Base-by-base conservation (phyloP, 2,113 vertebrate species). In the Nyctibius bracteatus region DNA sequence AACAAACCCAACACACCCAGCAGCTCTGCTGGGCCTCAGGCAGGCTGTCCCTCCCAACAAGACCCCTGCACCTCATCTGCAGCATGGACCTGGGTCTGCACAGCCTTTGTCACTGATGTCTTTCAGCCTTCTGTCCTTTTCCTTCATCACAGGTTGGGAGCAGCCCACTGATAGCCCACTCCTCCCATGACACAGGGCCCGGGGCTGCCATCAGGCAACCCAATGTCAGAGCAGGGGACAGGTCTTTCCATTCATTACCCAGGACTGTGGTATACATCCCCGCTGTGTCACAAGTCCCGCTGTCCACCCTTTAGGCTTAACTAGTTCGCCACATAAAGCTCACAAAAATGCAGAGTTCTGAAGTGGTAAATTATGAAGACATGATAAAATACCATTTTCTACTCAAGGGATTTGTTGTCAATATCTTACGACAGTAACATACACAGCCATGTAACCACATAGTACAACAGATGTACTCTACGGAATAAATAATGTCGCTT, bases 211-310 rank as follows among this genome's bases (percentile, higher is more conserved):
- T 13, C 44, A 43, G n/a, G n/a, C 20, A 62, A 10, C 5, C 12
- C 2, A 4, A 9, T 5, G 2, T 0, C 1, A 14, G 14, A 14
- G 17, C 57, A 59, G 43, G 37, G 25, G 30, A 63, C 35, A 25
- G 33, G 21, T 61, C 11, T 70, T 49, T 62, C 41, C 33, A 2
- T 52, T 61, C 6, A 0, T 63, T 63, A 49, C 16, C 27, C 68
- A 54, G 41, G 46, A 18, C 59, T 55, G 23, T 55, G 18, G 41
- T 35, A 66, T 4, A 6, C 0, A 0, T 78, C 41, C 33, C 33
- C 47, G 46, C 18, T 86, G 15, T 79, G 75, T 58, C 52, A 24
- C 58, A 77, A 83, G 39, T 39, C 28, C 39, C 2, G 1, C 37
- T 31, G 6, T 30, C 30, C 23, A 17, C 19, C 23, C 33, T 25